phyloP scores from a whole-genome alignment of 2,888 invertebrate genomes.

The Cataglyphis rosenhaueri region DNA sequence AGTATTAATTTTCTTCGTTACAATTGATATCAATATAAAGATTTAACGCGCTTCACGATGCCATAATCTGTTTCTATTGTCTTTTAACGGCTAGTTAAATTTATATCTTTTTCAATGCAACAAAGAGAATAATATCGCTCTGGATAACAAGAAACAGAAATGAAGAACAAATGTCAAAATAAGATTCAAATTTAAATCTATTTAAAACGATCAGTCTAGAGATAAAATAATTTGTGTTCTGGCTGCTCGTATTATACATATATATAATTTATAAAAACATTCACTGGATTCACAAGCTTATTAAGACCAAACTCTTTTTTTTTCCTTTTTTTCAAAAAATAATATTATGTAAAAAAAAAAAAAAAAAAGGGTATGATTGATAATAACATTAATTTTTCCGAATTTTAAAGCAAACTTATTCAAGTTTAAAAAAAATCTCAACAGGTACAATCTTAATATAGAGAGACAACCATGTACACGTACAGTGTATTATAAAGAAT shows the following conservation, averaged over 20 bases:
- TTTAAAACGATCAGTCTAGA: conserved; percentile 25
- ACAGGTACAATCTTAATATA: conserved; percentile 61
- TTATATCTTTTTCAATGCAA: conserved; percentile 4
- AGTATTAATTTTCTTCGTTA: not conserved
- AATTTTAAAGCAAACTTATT: not conserved
- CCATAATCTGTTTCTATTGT: conserved; percentile 1
- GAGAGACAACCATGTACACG: conserved; percentile 46
- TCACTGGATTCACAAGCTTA: not conserved
- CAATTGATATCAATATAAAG: not conserved
- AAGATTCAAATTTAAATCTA: conserved; percentile 3
- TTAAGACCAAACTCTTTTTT: not conserved
- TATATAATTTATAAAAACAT: conserved; percentile 36
- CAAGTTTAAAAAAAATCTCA: conserved; percentile 12
- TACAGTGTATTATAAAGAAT: conserved; percentile 57
- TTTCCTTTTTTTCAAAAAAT: not conserved
- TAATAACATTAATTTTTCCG: not conserved
- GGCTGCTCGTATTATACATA: not conserved
- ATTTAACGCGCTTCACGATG: not conserved
- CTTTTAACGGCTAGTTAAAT: not conserved
- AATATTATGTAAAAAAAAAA: not conserved
- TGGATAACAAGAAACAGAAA: not conserved
- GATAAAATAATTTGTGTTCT: conserved; percentile 32
- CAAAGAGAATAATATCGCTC: not conserved
- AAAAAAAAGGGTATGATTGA: not conserved
- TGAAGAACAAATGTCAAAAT: not conserved